These are phyloP conservation scores for Sphaerophoria taeniata DNA, from an alignment of 2,888 invertebrate genomes.

Conservation along the genomic window DNA sequence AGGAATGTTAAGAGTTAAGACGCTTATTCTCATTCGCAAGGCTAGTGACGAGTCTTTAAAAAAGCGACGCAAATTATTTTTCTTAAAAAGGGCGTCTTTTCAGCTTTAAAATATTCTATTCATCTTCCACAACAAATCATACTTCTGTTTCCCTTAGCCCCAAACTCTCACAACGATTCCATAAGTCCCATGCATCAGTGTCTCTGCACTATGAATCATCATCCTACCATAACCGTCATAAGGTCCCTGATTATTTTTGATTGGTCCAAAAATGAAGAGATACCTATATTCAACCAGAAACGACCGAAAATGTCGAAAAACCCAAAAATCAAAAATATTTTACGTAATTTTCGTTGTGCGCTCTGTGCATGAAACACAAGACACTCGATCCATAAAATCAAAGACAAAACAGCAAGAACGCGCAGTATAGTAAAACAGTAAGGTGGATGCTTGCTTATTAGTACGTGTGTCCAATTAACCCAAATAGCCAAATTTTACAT, in stretches of 20 bases:
- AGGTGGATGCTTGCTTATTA: slow-evolving; percentile 7
- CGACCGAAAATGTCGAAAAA: background rate
- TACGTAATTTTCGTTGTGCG: slow-evolving; percentile 21
- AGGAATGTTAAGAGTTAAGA: no score
- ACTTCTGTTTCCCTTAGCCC: no score
- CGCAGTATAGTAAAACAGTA: no score
- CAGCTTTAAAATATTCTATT: no score
- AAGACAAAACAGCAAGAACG: no score
- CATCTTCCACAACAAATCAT: no score
- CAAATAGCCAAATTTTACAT: slow-evolving; percentile 23
- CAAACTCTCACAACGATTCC: no score
- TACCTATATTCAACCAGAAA: background rate
- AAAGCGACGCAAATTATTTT: no score
- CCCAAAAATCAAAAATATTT: slow-evolving; percentile 29
- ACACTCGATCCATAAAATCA: background rate
- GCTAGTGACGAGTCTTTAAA: no score
- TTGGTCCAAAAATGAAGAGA: slow-evolving; percentile 9
- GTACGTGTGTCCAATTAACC: slow-evolving; percentile 40
- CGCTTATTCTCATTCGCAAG: no score
- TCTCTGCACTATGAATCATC: background rate
- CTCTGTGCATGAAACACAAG: background rate
- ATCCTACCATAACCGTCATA: background rate
- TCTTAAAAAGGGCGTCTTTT: no score
- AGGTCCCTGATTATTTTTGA: slow-evolving; percentile 31
- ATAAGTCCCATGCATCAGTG: background rate